A percentile compares a stretch with the other conserved stretches of the same genome.
Evolutionary conservation across 1,140 invertebrate species (phyloP).

Genomic region (Zaprionus africanus): DNA sequence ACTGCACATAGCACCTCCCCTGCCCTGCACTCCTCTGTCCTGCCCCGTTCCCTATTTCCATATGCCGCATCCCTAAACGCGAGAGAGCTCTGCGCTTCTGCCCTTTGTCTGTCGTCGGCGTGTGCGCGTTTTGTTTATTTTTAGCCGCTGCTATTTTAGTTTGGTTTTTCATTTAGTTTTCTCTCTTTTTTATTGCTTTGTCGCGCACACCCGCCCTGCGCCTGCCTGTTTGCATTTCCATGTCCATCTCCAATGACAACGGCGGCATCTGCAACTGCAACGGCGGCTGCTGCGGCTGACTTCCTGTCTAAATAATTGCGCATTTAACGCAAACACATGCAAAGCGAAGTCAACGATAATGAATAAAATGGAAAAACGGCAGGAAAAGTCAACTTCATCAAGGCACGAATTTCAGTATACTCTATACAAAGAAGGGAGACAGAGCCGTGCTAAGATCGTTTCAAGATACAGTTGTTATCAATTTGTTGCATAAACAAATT

Average conservation of each 20-base stretch:
- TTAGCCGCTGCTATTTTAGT: conserved; percentile 70
- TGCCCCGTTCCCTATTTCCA: conserved; percentile 9
- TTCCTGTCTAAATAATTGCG: conserved; percentile 75
- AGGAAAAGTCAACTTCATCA: background rate
- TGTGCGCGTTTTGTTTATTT: conserved; percentile 68
- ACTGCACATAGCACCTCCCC: background rate
- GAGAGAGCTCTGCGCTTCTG: background rate
- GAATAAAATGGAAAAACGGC: conserved; percentile 12
- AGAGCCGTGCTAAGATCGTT: no score
- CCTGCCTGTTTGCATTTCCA: conserved; percentile 58
- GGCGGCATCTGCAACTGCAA: conserved; percentile 22
- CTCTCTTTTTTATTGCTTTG: conserved; percentile 48
- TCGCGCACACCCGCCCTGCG: conserved; percentile 27
- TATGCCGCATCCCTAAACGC: background rate
- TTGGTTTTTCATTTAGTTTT: conserved; percentile 59
- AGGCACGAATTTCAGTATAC: conserved; percentile 19
- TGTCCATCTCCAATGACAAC: conserved; percentile 20
- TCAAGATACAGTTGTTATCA: no score
- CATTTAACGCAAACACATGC: conserved; percentile 58
- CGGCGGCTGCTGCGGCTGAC: conserved; percentile 46
- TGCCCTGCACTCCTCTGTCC: background rate
- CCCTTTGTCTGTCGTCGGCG: conserved; percentile 68
- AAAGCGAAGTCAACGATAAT: conserved; percentile 41
- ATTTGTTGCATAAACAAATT: no score
- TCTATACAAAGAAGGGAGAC: background rate